Evolutionary conservation across 2,888 invertebrate species (phyloP).

Genomic region (Geotrupes spiniger): DNA sequence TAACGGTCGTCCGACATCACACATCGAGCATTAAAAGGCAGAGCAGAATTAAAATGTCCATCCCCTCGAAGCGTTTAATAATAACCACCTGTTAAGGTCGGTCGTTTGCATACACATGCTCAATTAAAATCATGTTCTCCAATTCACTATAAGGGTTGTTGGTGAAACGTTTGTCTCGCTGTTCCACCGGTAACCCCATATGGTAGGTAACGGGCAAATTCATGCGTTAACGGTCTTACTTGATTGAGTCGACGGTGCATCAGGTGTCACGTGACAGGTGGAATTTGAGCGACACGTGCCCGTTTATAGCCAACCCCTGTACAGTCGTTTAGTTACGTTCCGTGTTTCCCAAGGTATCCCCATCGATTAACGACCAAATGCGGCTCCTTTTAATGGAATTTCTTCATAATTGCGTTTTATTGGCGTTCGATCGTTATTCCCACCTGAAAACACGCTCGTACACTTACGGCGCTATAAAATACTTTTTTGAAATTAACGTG

Average conservation of each 20-base stretch:
- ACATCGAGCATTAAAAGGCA: too few relatives aligned
- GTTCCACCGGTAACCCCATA: constrained; percentile 30
- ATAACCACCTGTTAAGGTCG: constrained; percentile 26
- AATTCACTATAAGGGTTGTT: neutral
- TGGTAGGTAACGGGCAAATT: constrained; percentile 22
- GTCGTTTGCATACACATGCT: constrained; percentile 26
- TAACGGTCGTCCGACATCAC: too few relatives aligned
- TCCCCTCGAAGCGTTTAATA: constrained; percentile 6
- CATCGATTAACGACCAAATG: neutral
- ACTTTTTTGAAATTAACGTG: too few relatives aligned
- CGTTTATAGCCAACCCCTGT: constrained; percentile 1
- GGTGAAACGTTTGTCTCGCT: constrained; percentile 1
- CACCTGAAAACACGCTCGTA: neutral
- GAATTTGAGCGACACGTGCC: constrained; percentile 40
- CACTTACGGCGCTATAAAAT: too few relatives aligned
- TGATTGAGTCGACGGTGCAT: constrained; percentile 31
- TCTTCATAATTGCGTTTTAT: constrained; percentile 11
- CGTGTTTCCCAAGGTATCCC: neutral
- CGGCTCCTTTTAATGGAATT: constrained; percentile 7
- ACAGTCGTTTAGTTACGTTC: constrained; percentile 3
- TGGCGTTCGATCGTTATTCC: neutral
- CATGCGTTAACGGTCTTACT: constrained; percentile 35
- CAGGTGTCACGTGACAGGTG: constrained; percentile 44
- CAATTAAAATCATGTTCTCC: neutral
- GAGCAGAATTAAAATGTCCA: constrained; percentile 10